Percentiles rank a stretch among this genome's conserved stretches.
Conservation (phyloP, 2,797 vertebrate genomes). For the Borostomias antarcticus region DNA sequence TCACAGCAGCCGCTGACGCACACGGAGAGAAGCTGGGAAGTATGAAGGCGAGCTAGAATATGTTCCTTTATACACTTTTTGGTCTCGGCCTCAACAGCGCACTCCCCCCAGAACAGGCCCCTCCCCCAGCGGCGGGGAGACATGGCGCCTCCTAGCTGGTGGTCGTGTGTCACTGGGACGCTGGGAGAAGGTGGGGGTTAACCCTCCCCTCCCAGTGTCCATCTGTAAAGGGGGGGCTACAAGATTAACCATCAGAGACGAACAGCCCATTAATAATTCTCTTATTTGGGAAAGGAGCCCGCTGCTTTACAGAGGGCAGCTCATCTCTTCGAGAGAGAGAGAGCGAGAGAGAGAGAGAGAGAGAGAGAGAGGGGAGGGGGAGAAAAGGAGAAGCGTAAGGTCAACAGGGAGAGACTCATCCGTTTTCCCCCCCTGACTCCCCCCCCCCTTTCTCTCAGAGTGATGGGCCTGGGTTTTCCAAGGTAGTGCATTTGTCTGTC, state of each 20-base stretch:
- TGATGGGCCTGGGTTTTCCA: conserved; percentile 94
- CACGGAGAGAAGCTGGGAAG: not conserved
- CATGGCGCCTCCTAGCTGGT: not conserved
- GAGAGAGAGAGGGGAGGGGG: conserved; percentile 25
- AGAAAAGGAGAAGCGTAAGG: conserved; percentile 76
- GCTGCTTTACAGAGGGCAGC: conserved; percentile 87
- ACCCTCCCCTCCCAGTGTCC: no score
- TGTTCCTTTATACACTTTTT: not conserved
- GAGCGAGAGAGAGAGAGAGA: conserved; percentile 24
- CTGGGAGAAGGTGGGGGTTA: conserved; percentile 31
- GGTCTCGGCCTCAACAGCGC: not conserved
- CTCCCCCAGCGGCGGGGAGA: no score
- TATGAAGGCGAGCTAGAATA: no score
- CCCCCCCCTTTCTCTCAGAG: conserved; percentile 74
- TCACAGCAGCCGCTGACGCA: no score
- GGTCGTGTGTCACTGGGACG: conserved; percentile 58
- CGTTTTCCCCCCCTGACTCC: conserved; percentile 61
- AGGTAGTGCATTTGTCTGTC: conserved; percentile 99
- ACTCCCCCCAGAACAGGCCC: not conserved
- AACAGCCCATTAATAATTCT: conserved; percentile 93
- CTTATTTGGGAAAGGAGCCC: conserved; percentile 88
- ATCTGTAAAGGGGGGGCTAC: conserved; percentile 77
- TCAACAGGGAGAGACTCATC: conserved; percentile 84
- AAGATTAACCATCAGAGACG: conserved; percentile 87
- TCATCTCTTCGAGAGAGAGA: conserved; percentile 82